phyloP scores from a whole-genome alignment of 2,113 vertebrate species.

The Muntiacus muntjak region DNA sequence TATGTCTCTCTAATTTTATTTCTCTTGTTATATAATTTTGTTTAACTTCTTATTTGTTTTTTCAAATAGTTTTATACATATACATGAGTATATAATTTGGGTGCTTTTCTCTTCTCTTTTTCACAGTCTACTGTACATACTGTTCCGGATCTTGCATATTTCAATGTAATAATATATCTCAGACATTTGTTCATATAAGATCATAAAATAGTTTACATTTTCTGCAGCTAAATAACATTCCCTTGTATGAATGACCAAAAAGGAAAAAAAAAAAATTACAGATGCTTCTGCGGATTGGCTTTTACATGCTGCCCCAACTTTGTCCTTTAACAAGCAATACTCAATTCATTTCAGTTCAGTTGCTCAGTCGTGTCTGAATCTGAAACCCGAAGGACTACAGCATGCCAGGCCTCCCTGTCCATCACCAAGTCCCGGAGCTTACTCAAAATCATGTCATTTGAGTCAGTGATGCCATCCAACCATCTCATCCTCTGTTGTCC shows the following conservation, averaged over 20 bases:
- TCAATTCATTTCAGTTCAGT: not conserved
- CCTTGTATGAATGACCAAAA: not conserved
- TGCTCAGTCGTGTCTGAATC: accelerated
- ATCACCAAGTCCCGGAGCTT: not conserved
- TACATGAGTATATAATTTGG: not conserved
- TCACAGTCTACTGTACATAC: not conserved
- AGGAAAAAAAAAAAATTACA: not conserved
- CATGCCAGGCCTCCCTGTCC: not conserved
- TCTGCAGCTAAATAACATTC: not conserved
- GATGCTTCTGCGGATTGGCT: not conserved
- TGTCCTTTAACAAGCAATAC: not conserved
- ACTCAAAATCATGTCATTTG: not conserved
- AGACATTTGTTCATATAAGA: not conserved
- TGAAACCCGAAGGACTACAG: not conserved
- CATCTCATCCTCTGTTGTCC: not conserved
- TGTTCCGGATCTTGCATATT: not conserved
- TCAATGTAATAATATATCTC: not conserved
- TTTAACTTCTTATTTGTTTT: not conserved
- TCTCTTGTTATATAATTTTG: not conserved
- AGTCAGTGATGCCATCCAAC: not conserved
- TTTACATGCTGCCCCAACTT: not conserved
- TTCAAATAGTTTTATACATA: not conserved
- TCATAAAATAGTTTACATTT: not conserved
- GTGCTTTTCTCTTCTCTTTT: not conserved
- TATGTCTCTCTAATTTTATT: not conserved